Base-by-base conservation (phyloP, 2,797 vertebrate genomes). In the Graptemys geographica region DNA sequence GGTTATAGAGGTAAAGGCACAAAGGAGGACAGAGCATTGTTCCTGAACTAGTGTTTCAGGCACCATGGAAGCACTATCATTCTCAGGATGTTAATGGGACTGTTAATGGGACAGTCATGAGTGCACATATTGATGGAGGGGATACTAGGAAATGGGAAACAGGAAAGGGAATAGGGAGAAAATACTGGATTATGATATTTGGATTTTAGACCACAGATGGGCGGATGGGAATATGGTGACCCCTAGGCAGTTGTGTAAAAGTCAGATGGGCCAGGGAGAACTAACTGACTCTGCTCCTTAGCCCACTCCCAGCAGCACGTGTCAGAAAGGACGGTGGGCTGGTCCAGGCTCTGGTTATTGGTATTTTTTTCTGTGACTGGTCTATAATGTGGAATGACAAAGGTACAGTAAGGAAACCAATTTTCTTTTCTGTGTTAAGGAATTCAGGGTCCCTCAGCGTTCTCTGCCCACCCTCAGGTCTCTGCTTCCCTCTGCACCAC, bases 171-270 rank as follows among this genome's bases (percentile, higher is more conserved):
- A 7, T 90, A 57, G 87, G 21, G 49, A 85, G 47, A 51, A 49
- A 62, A 44, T 41, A 2, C 21, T 89, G 25, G 51, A 55, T 4
- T 12, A 37, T 27, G 80, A 92, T 27, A 0, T 87, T 47, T 74
- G 25, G 15, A 52, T 87, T 76, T 90, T 85, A 89, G 76, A 72
- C 12, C 0, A 0, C 25, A 80, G 55, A 6, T 11, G 2, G 31
- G 72, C 11, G 76, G 62, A 23, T 6, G 37, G 69, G 13, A 84
- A 51, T 83, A 69, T 31, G 13, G 55, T 18, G 18, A 57, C 15
- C 41, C 79, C 19, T 16, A 76, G 55, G 53, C 4, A 79, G 57
- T 44, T 44, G 74, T 47, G 41, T 76, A 47, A 69, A 62, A 47
- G 44, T 23, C 51, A 62, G 47, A 62, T 81, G 69, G 19, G 88